Evolutionary conservation across 2,888 invertebrate genomes (phyloP), one percentile per base, ranked within the genome.

Genomic region (Chrysolina oricalcia): DNA sequence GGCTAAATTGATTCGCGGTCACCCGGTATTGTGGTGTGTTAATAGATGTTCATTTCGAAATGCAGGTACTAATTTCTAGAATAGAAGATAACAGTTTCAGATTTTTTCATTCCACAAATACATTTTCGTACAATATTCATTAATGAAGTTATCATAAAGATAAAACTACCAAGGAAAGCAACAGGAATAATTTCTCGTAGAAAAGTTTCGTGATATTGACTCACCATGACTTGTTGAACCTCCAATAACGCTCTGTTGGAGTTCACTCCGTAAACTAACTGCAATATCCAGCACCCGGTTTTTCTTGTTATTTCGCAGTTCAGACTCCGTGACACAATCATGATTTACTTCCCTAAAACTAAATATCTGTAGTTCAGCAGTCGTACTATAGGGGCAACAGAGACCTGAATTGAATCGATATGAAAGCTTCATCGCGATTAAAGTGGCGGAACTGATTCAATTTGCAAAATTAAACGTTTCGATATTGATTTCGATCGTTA

Each of bases 401-500:
- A 77, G 68, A 65, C 75, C 76, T 77, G 80, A 81, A 80, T 81
- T 76, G 78, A 69, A 77, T 79, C 74, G 81, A 74, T 77, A 70
- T 67, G 72, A 71, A 76, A 73, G 74, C 74, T 75, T 66, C 74
- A 72, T 80, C 76, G 67, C 73, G 78, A 78, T 78, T 72, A 77
- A 78, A 78, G 78, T 78, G 76, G 75, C 73, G 75, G 78, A 76
- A 74, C 77, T 77, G 77, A 81, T 76, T 80, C 77, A 78, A 80
- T 81, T 81, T 79, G 80, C 71, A 66, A 78, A 80, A 80, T 80
- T 77, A 77, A 78, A 76, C 74, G 77, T 71, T 72, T 69, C 68
- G 69, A 27, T 75, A 73, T 77, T 64, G 64, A 72, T 75, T 75
- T 65, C 66, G 46, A 70, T 65, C 66, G 81, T 68, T 68, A 73